phyloP scores from a whole-genome alignment of 2,113 vertebrate genomes.

The Phaethornis superciliosus region DNA sequence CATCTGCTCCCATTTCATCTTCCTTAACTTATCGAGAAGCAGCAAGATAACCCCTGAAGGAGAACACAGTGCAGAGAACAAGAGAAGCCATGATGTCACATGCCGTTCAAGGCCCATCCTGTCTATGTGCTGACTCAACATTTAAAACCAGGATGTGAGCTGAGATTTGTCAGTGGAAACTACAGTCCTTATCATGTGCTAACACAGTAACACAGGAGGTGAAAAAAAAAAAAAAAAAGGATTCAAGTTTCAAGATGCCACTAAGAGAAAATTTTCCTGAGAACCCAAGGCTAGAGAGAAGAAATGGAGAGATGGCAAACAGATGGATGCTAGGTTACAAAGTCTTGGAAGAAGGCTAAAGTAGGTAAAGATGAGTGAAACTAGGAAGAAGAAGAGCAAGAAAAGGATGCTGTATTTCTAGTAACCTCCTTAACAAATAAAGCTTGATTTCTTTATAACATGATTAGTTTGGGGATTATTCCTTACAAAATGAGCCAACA shows the following conservation, averaged over 20 bases:
- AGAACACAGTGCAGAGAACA: background rate
- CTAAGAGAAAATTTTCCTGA: background rate
- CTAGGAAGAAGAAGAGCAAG: background rate
- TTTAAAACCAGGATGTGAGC: background rate
- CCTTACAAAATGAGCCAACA: background rate
- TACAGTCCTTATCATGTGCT: background rate
- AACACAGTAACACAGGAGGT: background rate
- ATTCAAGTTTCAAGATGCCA: background rate
- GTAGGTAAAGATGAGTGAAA: background rate
- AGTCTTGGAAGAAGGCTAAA: background rate
- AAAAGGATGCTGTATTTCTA: background rate
- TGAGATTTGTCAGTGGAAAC: background rate
- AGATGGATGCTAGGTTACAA: background rate
- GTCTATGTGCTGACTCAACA: background rate
- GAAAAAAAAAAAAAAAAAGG: background rate
- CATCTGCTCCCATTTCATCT: constrained; percentile 99
- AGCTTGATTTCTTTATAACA: background rate
- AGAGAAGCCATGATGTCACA: background rate
- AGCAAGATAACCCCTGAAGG: constrained; percentile 92
- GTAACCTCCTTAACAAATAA: background rate
- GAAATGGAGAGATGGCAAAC: background rate
- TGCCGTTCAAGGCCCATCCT: background rate
- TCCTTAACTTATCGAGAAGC: constrained; percentile 92
- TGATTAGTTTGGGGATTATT: background rate
- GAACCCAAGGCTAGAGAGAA: background rate